phyloP scores from a whole-genome alignment of 2,888 invertebrate genomes.

The Lasioglossum vierecki region DNA sequence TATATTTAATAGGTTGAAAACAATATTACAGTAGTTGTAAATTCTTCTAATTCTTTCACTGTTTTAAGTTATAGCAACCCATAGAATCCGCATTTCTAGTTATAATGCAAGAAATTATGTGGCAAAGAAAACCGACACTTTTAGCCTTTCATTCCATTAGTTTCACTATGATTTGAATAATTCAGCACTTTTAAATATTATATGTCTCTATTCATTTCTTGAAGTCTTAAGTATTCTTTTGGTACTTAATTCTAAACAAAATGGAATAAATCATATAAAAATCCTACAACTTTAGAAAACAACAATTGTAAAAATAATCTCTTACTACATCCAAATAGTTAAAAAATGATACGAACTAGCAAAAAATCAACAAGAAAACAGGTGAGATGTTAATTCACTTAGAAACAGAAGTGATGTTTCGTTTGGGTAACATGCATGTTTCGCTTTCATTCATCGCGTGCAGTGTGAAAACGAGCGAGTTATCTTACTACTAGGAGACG shows the following conservation, averaged over 20 bases:
- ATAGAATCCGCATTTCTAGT: too few species aligned
- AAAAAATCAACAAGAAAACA: neutral
- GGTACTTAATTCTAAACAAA: neutral
- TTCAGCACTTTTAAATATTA: neutral
- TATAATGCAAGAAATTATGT: neutral
- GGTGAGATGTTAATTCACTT: neutral
- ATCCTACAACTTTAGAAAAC: neutral
- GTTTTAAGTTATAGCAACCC: too few species aligned
- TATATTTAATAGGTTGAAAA: too few species aligned
- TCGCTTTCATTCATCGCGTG: conserved; percentile 12
- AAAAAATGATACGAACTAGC: neutral
- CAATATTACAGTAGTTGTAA: too few species aligned
- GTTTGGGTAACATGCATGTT: conserved; percentile 7
- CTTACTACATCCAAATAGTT: neutral
- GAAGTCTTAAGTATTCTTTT: neutral
- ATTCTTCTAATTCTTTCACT: too few species aligned
- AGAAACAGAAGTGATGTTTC: neutral
- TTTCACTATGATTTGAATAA: neutral
- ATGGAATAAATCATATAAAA: neutral
- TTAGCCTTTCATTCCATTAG: neutral
- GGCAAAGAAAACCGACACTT: neutral
- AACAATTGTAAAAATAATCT: neutral
- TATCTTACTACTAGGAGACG: neutral
- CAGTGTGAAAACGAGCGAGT: neutral
- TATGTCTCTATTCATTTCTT: neutral